A percentile compares a stretch with the other conserved stretches of the same genome.
phyloP scores from a whole-genome alignment of 2,888 invertebrate species.

The Teleogryllus oceanicus region DNA sequence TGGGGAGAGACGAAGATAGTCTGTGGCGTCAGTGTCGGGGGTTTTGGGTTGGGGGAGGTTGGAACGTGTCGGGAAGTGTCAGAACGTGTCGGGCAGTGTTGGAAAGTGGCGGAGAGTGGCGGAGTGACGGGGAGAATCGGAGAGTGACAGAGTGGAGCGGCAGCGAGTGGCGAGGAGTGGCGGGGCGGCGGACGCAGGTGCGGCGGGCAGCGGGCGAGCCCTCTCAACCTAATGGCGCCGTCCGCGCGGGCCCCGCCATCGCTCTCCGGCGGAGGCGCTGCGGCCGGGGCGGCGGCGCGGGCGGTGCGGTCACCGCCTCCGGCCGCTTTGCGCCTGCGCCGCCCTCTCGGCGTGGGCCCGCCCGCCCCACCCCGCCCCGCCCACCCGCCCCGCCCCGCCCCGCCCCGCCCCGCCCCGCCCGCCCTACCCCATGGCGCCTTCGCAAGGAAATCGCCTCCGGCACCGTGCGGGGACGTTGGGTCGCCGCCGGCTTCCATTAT shows the following conservation, averaged over 20 bases:
- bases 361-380: no score
- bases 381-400: no score
- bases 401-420: no score
- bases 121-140: not conserved
- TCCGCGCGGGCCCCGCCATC: not conserved
- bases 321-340: no score
- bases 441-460: no score
- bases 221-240: not conserved
- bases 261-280: not conserved
- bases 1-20: no score
- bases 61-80: not conserved
- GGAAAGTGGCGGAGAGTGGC: not conserved
- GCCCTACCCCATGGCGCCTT: no score
- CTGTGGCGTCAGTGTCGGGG: not conserved
- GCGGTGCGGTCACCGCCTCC: no score
- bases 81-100: not conserved
- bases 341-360: no score
- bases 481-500: no score
- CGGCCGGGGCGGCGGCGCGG: not conserved
- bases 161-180: not conserved
- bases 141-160: not conserved
- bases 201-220: not conserved
- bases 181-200: not conserved
- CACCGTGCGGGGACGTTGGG: no score
- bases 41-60: not conserved